Evolutionary conservation across 2,113 vertebrate genomes (phyloP).

Genomic region (Panthera tigris): DNA sequence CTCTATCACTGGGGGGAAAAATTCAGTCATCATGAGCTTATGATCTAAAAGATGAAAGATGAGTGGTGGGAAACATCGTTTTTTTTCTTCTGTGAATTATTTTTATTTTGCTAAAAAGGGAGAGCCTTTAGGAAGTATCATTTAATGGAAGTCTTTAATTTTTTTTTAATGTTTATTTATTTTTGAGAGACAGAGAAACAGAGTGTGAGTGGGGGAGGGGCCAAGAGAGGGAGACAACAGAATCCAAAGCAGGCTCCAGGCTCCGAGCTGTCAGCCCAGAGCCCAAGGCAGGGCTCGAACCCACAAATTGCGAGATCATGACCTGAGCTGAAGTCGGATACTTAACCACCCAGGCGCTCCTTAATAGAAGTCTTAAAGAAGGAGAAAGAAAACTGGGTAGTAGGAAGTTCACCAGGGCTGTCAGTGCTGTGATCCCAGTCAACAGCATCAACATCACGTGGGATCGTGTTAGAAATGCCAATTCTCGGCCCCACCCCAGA

Average conservation of each 20-base stretch:
- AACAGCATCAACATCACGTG: too few species aligned
- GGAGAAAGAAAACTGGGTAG: background rate
- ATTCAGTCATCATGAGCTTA: background rate
- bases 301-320: background rate
- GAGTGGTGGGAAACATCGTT: background rate
- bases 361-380: background rate
- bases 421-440: background rate
- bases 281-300: too few species aligned
- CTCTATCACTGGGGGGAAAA: background rate
- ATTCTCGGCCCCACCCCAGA: too few species aligned
- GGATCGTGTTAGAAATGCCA: background rate
- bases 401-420: background rate
- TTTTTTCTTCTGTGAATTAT: background rate
- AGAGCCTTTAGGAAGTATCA: background rate
- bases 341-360: background rate
- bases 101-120: background rate
- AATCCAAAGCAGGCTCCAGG: too few species aligned
- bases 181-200: too few species aligned
- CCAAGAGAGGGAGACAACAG: too few species aligned
- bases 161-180: background rate
- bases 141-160: background rate
- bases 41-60: background rate
- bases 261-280: too few species aligned
- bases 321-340: background rate
- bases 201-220: too few species aligned